A percentile compares a stretch with the other conserved stretches of the same genome.
Conservation (phyloP, 2,113 vertebrate species). For the Dromaius novaehollandiae region DNA sequence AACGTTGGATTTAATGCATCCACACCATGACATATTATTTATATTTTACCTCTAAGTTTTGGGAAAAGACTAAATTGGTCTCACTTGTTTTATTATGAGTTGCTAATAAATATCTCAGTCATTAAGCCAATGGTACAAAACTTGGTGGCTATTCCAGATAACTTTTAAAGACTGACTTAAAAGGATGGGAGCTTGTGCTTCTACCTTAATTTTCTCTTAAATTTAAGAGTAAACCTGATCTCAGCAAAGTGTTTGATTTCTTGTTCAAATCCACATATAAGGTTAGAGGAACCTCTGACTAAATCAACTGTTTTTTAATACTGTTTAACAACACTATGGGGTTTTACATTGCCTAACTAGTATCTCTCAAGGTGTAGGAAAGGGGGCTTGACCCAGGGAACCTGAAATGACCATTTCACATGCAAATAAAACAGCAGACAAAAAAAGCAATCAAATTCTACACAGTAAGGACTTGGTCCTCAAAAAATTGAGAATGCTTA, state of each 20-base stretch:
- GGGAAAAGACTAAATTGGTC: neutral
- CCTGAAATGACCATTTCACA: neutral
- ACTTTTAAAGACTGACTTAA: neutral
- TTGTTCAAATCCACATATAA: neutral
- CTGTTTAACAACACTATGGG: neutral
- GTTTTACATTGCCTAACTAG: neutral
- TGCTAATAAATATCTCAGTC: neutral
- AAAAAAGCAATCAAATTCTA: neutral
- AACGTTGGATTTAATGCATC: neutral
- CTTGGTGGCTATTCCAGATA: neutral
- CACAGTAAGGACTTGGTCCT: neutral
- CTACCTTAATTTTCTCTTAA: neutral
- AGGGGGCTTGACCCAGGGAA: neutral
- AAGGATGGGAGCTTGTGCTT: neutral
- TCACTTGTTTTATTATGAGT: neutral
- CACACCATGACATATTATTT: neutral
- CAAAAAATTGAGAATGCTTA: neutral
- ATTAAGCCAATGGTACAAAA: neutral
- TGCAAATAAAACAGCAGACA: neutral
- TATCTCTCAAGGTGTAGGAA: neutral
- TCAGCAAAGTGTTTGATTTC: neutral
- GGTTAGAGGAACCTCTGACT: no score
- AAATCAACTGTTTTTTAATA: neutral
- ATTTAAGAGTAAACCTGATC: neutral
- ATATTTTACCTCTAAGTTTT: neutral